phyloP scores from a whole-genome alignment of 2,797 vertebrate species.

The Gallirallus australis region DNA sequence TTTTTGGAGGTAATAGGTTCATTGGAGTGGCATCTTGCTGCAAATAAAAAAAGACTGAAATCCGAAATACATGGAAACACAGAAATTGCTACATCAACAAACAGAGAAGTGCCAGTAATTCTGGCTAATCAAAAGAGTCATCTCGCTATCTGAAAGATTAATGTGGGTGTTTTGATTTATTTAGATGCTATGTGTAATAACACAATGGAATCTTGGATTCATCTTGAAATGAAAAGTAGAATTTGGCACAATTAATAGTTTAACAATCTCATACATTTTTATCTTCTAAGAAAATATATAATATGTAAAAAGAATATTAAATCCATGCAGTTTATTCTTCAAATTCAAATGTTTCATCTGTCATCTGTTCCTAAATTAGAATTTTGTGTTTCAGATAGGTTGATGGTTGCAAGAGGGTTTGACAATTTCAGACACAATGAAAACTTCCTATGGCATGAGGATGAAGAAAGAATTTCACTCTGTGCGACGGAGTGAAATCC shows the following conservation, averaged over 20 bases:
- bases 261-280: neutral
- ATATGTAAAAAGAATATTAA: neutral
- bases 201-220: neutral
- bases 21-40: neutral
- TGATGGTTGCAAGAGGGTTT: neutral
- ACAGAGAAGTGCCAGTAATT: neutral
- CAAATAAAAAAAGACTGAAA: slow-evolving; percentile 27
- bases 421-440: neutral
- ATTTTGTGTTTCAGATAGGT: neutral
- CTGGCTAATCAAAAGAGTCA: neutral
- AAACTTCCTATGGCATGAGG: neutral
- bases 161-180: neutral
- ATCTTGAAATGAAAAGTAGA: neutral
- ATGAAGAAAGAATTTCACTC: neutral
- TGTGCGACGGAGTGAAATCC: neutral
- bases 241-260: neutral
- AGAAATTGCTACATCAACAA: slow-evolving; percentile 2
- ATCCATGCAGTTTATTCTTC: neutral
- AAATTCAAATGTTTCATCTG: neutral
- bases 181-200: neutral
- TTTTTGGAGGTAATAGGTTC: neutral
- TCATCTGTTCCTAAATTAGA: neutral
- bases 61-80: slow-evolving; percentile 22
- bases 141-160: neutral
- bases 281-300: neutral